A percentile compares a stretch with the other conserved stretches of the same genome.
phyloP scores from a whole-genome alignment of 2,797 vertebrate genomes.

The Eulemur mongoz region DNA sequence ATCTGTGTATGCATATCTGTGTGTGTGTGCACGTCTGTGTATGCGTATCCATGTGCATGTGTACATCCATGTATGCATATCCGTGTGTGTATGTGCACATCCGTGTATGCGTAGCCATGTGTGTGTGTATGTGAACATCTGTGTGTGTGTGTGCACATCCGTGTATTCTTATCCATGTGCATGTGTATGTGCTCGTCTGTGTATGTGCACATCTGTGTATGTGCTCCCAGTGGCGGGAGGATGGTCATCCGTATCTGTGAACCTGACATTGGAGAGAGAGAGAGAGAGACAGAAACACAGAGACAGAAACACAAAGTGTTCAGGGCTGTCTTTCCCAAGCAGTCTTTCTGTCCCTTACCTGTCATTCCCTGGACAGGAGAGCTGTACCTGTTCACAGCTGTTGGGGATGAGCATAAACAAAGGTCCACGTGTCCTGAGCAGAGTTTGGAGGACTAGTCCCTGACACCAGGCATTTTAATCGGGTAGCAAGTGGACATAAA shows the following conservation, averaged over 20 bases:
- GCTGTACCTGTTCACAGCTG: fast-evolving
- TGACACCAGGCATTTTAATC: fast-evolving
- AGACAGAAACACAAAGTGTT: too few species aligned
- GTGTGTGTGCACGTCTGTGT: fast-evolving
- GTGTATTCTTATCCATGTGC: fast-evolving
- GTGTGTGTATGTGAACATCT: fast-evolving
- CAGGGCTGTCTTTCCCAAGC: background rate
- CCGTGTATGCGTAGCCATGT: fast-evolving
- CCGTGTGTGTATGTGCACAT: too few species aligned
- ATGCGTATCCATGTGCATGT: fast-evolving
- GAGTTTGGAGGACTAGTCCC: background rate
- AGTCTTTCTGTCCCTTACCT: background rate
- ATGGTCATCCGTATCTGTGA: background rate
- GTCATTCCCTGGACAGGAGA: too few species aligned
- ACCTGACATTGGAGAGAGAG: background rate
- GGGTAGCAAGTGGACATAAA: background rate
- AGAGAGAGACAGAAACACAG: background rate
- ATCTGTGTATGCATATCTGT: fast-evolving
- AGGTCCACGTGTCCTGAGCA: background rate
- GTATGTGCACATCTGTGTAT: fast-evolving
- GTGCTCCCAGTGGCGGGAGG: fast-evolving
- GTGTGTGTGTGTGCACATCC: fast-evolving
- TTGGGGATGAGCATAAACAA: fast-evolving
- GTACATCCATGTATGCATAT: fast-evolving
- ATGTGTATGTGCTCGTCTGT: fast-evolving